These are phyloP conservation scores for Stenolophus ochropezus DNA, from an alignment of 2,888 invertebrate species.

Conservation along the genomic window DNA sequence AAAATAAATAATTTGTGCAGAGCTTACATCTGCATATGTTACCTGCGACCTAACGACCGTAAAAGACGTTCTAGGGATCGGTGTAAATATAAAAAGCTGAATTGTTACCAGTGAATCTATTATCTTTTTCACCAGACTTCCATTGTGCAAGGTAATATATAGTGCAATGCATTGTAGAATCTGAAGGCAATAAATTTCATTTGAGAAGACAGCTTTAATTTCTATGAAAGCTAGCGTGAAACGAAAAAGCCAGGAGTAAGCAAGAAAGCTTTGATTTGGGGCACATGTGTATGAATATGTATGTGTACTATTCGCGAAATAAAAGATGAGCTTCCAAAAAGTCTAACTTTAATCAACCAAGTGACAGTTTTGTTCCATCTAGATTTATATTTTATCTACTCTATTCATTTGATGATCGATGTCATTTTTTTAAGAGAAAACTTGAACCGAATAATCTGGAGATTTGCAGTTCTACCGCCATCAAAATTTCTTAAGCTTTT, in stretches of 20 bases:
- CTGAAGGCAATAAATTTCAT: slow-evolving; percentile 55
- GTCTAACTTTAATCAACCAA: too few relatives aligned
- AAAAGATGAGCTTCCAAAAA: too few relatives aligned
- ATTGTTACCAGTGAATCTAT: slow-evolving; percentile 47
- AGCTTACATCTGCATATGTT: slow-evolving; percentile 11
- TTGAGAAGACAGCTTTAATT: slow-evolving; percentile 57
- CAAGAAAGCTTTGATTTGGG: neutral
- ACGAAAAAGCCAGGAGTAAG: neutral
- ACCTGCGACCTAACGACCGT: slow-evolving; percentile 3
- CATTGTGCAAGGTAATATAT: slow-evolving; percentile 68
- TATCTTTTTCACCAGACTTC: slow-evolving; percentile 46
- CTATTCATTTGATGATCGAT: too few relatives aligned
- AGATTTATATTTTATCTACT: too few relatives aligned
- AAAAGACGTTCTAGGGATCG: slow-evolving; percentile 37
- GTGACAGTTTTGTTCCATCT: too few relatives aligned
- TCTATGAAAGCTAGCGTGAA: slow-evolving; percentile 42
- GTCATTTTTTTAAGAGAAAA: too few relatives aligned
- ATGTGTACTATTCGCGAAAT: too few relatives aligned
- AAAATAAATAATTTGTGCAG: neutral
- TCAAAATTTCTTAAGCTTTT: too few relatives aligned
- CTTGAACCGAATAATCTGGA: too few relatives aligned
- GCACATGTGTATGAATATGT: neutral
- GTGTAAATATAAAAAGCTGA: slow-evolving; percentile 56
- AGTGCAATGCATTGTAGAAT: slow-evolving; percentile 66
- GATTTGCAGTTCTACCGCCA: too few relatives aligned